Evolutionary conservation across 1,140 invertebrate species (phyloP), one percentile per base, ranked within the genome.

Genomic region (Cheumatopsyche charites): DNA sequence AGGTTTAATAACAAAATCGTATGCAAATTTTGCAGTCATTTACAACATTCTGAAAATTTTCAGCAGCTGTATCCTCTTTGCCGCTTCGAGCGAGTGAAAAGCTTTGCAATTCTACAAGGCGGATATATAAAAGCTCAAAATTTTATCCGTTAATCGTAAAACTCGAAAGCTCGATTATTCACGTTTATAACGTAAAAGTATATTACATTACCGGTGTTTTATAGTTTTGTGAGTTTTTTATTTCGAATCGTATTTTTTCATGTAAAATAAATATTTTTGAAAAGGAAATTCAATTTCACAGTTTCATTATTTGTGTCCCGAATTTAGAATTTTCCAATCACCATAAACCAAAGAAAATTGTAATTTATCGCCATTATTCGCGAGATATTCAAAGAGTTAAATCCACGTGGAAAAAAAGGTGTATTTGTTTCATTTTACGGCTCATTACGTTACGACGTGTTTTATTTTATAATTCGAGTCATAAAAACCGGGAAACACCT

Each of bases 91-190:
- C 58, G 45, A 72, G 70, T 47, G 63, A 72, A 66, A 72, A 72
- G 49, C 70, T 58, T 41, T 15, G 36, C 45, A 62, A 71, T 71
- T 63, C 61, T 49, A 68, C 52, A 42, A 26, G 23, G 67, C 58
- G 58, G 58, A 70, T 70, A 45, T 62, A 70, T 70, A 26, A 70
- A 70, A 70, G 68, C 68, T 70, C 52, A 70, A 70, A 70, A 70
- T 47, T 62, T 70, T 62, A 70, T 70, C 68, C 61, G 41, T 63
- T 49, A 36, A 29, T 45, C 45, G 41, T 55, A 42, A 66, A 49
- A 21, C 36, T 63, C 62, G 11, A 63, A 41, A 29, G 29, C 29
- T 36, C 29, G 9, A 9, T 36, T 36, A 4, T 9, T 4, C 9
- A 36, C 29, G 9, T 4, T 9, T 36, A 36, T 36, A 36, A 4